phyloP scores from a whole-genome alignment of 2,888 invertebrate species.

The Drosophila prolongata region DNA sequence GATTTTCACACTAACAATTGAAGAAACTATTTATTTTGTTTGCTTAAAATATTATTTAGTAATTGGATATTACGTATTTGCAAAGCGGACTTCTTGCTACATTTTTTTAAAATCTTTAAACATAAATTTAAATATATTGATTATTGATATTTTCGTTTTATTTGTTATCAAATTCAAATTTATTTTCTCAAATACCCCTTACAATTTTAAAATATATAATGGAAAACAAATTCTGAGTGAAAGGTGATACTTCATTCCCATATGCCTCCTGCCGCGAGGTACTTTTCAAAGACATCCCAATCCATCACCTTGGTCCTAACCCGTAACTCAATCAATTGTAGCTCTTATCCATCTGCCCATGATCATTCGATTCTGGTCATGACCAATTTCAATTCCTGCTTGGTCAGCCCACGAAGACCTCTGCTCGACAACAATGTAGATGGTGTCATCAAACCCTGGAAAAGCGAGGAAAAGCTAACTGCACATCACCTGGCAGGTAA shows the following conservation, averaged over 20 bases:
- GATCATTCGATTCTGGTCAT: conserved; percentile 7
- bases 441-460: conserved; percentile 33
- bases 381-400: conserved; percentile 8
- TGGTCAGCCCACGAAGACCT: not conserved
- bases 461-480: conserved; percentile 49
- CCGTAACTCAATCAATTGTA: conserved; percentile 7
- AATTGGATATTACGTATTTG: no score
- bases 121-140: no score
- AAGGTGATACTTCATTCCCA: not conserved
- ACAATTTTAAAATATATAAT: no score
- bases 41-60: no score
- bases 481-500: conserved; percentile 70
- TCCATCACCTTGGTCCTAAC: conserved; percentile 4
- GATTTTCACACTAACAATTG: no score
- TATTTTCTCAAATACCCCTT: no score
- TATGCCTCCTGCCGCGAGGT: not conserved
- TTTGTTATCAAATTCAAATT: no score
- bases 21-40: no score
- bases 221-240: not conserved
- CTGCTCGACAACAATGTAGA: conserved; percentile 13
- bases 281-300: not conserved
- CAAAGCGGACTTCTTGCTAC: no score
- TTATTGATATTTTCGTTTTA: no score
- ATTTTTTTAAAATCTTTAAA: no score
- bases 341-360: not conserved